Evolutionary conservation across 2,797 vertebrate species (phyloP).

Genomic region (Choloepus didactylus): DNA sequence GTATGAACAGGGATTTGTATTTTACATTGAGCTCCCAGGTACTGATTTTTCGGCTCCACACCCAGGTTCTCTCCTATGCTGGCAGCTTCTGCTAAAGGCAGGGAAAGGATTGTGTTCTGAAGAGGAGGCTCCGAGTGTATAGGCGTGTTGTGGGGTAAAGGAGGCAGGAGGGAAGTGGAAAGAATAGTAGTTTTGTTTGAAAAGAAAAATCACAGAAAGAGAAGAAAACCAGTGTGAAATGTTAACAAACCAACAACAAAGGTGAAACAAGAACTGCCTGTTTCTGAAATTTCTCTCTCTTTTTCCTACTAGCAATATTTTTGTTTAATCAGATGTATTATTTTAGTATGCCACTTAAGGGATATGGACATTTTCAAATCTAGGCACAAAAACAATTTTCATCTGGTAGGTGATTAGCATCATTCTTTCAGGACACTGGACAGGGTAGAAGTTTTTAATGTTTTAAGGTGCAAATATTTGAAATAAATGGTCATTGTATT

Average conservation of each 20-base stretch:
- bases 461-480: conserved; percentile 32
- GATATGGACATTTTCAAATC: neutral
- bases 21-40: neutral
- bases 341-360: conserved; percentile 21
- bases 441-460: conserved; percentile 31
- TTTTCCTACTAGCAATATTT: neutral
- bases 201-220: conserved; percentile 56
- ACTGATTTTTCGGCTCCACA: neutral
- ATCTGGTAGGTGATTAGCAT: conserved; percentile 7
- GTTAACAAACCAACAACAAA: conserved; percentile 25
- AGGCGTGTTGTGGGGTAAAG: neutral
- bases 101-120: neutral
- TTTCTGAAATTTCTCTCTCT: neutral
- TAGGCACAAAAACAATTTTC: conserved; percentile 55
- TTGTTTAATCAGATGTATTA: conserved; percentile 37
- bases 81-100: neutral
- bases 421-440: conserved; percentile 9
- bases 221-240: conserved; percentile 52
- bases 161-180: neutral
- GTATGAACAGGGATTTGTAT: conserved; percentile 9
- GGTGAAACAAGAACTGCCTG: neutral
- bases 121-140: neutral
- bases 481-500: conserved; percentile 24
- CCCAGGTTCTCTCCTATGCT: neutral
- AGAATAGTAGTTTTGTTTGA: conserved; percentile 42